Conservation (phyloP, 2,888 invertebrate species). For the Syrista parreyssii region DNA sequence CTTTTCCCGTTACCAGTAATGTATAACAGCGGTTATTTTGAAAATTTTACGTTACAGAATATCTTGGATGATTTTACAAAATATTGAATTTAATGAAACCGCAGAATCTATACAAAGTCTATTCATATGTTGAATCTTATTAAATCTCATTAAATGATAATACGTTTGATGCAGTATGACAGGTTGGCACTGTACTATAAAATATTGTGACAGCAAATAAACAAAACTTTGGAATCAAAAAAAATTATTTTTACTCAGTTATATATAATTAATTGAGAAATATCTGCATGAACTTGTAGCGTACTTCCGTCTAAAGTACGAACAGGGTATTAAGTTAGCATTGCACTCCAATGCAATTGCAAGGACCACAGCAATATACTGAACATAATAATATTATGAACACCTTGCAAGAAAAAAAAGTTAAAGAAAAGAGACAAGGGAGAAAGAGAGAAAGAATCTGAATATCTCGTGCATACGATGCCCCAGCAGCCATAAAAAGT, state of each 20-base stretch:
- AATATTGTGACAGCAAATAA: too few relatives aligned
- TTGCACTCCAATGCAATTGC: not conserved
- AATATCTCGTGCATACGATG: conserved; percentile 8
- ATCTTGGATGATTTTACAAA: not conserved
- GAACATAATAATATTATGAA: conserved; percentile 17
- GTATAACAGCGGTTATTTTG: not conserved
- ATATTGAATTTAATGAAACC: not conserved
- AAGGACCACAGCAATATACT: conserved; percentile 5
- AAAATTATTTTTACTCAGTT: too few relatives aligned
- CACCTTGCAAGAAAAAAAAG: not conserved
- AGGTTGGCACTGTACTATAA: too few relatives aligned
- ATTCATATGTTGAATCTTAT: too few relatives aligned
- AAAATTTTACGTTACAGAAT: not conserved
- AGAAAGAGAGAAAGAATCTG: not conserved
- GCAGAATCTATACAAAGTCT: too few relatives aligned
- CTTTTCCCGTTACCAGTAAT: not conserved
- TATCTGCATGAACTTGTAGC: too few relatives aligned
- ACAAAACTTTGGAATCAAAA: not conserved
- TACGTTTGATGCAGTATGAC: too few relatives aligned
- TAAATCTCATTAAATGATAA: not conserved
- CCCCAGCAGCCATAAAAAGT: conserved; percentile 30
- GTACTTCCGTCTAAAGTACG: too few relatives aligned
- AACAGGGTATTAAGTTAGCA: not conserved
- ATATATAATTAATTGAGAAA: too few relatives aligned
- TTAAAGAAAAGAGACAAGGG: not conserved